A percentile compares a stretch with the other conserved stretches of the same genome.
These are phyloP conservation scores for Drosophila bocqueti DNA, from an alignment of 1,140 invertebrate genomes.

Conservation along the genomic window DNA sequence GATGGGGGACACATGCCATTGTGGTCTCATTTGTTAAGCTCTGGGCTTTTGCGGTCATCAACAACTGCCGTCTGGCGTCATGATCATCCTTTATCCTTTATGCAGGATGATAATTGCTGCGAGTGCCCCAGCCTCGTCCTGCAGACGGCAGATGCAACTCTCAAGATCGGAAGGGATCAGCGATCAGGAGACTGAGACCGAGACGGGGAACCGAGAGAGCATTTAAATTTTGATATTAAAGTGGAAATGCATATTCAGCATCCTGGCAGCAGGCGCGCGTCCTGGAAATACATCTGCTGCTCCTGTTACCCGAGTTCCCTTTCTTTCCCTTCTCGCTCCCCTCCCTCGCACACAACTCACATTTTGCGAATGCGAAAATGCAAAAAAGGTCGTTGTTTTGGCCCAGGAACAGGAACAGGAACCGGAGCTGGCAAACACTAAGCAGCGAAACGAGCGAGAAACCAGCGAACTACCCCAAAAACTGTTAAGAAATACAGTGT, in stretches of 20 bases:
- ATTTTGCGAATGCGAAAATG: conserved; percentile 45
- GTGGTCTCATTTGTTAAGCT: conserved; percentile 33
- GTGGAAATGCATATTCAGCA: conserved; percentile 84
- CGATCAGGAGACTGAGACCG: conserved; percentile 12
- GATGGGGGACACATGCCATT: conserved; percentile 40
- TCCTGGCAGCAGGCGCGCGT: conserved; percentile 80
- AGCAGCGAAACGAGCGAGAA: conserved; percentile 11
- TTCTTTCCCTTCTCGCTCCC: conserved; percentile 10
- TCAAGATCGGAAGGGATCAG: conserved; percentile 75
- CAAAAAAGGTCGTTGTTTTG: conserved; percentile 56
- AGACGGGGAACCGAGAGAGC: conserved; percentile 44
- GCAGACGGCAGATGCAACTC: conserved; percentile 73
- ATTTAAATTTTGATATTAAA: conserved; percentile 84
- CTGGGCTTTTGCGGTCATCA: conserved; percentile 28
- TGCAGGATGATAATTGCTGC: conserved; percentile 71
- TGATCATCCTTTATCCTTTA: conserved; percentile 45
- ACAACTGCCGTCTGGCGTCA: conserved; percentile 56
- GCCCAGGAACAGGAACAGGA: conserved; percentile 62
- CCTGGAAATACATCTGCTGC: conserved; percentile 79
- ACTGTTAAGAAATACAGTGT: conserved; percentile 54
- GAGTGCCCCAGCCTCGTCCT: conserved; percentile 46
- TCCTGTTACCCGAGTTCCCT: conserved; percentile 39
- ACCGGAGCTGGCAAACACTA: conserved; percentile 58
- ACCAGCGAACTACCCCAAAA: conserved; percentile 36
- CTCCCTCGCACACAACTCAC: not conserved